These are phyloP conservation scores for Carassius carassius DNA, from an alignment of 2,113 vertebrate species.

Conservation along the genomic window DNA sequence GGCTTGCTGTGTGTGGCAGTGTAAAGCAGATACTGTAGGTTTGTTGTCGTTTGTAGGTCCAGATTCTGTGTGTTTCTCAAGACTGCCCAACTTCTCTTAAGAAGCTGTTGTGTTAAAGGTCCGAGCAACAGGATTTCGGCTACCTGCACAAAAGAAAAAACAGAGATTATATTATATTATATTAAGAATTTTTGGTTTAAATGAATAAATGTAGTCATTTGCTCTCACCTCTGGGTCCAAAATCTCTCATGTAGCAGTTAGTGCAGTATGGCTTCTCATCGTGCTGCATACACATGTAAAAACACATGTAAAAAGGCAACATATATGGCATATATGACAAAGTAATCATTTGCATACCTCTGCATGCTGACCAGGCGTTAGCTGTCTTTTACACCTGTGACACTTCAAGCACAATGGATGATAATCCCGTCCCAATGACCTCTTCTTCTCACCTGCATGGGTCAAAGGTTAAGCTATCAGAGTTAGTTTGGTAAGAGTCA, in stretches of 20 bases:
- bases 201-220: not conserved
- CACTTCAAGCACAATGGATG: constrained; percentile 85
- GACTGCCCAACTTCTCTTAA: constrained; percentile 10
- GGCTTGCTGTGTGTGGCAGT: not conserved
- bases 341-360: constrained; percentile 69
- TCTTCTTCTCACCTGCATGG: constrained; percentile 78
- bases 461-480: constrained; percentile 1
- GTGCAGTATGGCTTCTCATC: constrained; percentile 82
- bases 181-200: not conserved
- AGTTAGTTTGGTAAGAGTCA: not conserved
- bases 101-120: constrained; percentile 46
- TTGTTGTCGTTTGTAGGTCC: not conserved
- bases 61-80: constrained; percentile 1
- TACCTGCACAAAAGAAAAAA: constrained; percentile 29
- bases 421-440: constrained; percentile 82
- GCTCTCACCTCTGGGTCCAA: constrained; percentile 78
- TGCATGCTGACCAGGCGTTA: constrained; percentile 80
- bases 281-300: constrained; percentile 71
- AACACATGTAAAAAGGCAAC: not conserved
- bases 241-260: constrained; percentile 78
- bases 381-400: constrained; percentile 77
- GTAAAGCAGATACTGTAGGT: not conserved
- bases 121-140: constrained; percentile 11
- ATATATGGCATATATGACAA: not conserved
- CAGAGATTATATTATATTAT: not conserved